Evolutionary conservation across 2,888 invertebrate species (phyloP).

Genomic region (Cosmia pyralina): DNA sequence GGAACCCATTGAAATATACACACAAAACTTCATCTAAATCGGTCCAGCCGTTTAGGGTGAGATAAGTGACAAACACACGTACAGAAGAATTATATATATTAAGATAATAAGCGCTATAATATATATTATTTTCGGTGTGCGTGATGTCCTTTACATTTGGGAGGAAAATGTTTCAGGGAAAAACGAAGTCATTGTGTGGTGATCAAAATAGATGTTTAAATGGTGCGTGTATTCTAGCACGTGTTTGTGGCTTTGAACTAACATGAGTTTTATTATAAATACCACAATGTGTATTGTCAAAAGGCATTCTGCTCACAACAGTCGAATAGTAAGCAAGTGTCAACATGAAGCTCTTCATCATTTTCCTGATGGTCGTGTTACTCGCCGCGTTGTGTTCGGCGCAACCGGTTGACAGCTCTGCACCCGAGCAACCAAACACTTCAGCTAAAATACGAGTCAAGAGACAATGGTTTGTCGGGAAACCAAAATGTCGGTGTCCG

Average conservation of each 20-base stretch:
- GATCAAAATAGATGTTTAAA: neutral
- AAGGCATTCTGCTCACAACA: neutral
- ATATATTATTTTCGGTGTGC: no score
- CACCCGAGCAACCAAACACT: neutral
- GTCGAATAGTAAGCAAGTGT: neutral
- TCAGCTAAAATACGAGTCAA: slow-evolving; percentile 6
- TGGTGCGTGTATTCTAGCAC: neutral
- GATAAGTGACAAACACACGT: no score
- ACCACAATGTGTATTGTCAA: neutral
- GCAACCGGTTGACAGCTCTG: slow-evolving; percentile 3
- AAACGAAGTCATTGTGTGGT: neutral
- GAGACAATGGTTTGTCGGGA: slow-evolving; percentile 6
- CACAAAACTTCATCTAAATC: no score
- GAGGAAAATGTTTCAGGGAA: no score
- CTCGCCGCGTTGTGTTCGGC: slow-evolving; percentile 12
- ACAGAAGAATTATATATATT: no score
- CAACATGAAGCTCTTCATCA: slow-evolving; percentile 10
- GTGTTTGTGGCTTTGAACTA: neutral
- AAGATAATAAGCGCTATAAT: no score
- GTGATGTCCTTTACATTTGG: no score
- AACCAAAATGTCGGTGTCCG: slow-evolving; percentile 9
- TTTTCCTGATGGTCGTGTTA: slow-evolving; percentile 1
- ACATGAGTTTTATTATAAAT: neutral
- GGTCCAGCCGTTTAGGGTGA: no score
- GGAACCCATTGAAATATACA: no score